phyloP scores from a whole-genome alignment of 2,888 invertebrate species.

The Drosophila diplacantha region DNA sequence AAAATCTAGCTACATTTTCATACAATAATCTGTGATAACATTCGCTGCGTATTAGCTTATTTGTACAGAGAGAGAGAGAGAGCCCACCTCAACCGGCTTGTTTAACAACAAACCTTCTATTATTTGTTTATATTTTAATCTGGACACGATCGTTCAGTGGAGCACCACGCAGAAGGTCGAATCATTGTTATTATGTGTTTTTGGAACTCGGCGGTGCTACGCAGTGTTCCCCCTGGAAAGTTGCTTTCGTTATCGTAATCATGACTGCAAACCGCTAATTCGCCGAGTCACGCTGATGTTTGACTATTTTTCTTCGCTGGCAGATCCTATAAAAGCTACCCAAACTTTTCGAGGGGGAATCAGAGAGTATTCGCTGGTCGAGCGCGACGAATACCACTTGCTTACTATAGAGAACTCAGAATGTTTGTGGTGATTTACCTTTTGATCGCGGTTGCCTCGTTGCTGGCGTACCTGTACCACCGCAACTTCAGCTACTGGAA shows the following conservation, averaged over 20 bases:
- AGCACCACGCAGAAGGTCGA: neutral
- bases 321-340: slow-evolving; percentile 1
- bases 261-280: neutral
- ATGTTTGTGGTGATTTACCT: slow-evolving; percentile 49
- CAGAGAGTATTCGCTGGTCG: slow-evolving; percentile 1
- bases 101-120: slow-evolving; percentile 32
- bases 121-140: slow-evolving; percentile 17
- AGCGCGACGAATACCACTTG: neutral
- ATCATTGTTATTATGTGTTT: slow-evolving; percentile 1
- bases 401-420: neutral
- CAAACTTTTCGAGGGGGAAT: neutral
- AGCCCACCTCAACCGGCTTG: slow-evolving; percentile 1
- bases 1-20: no score
- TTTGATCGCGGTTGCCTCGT: slow-evolving; percentile 35
- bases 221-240: neutral
- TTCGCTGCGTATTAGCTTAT: neutral
- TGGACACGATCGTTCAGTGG: neutral
- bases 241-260: slow-evolving; percentile 21
- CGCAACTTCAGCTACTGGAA: slow-evolving; percentile 49
- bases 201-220: neutral
- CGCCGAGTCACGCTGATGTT: slow-evolving; percentile 18
- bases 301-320: neutral
- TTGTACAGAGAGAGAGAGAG: neutral
- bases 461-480: slow-evolving; percentile 35
- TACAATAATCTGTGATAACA: neutral